Evolutionary conservation across 2,888 invertebrate genomes (phyloP).

Genomic region (Hedya salicella): DNA sequence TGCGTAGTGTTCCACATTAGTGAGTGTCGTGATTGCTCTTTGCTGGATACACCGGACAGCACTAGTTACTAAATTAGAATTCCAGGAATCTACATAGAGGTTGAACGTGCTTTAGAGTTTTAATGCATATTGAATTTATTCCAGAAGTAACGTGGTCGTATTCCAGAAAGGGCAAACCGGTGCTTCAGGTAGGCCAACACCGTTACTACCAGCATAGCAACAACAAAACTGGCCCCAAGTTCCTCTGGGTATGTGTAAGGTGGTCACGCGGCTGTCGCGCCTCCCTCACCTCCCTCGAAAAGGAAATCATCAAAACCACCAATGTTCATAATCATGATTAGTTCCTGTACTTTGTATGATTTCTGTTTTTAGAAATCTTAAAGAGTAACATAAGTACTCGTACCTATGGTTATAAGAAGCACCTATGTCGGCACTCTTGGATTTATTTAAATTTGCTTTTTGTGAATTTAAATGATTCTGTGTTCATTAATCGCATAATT

Average conservation of each 20-base stretch:
- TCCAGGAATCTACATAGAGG: no score
- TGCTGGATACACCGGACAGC: no score
- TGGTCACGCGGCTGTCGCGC: slow-evolving; percentile 34
- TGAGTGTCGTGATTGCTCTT: no score
- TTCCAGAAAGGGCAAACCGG: slow-evolving; percentile 42
- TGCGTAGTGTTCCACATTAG: no score
- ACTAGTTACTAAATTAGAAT: no score
- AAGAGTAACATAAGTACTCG: no score
- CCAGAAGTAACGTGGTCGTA: slow-evolving; percentile 28
- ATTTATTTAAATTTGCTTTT: no score
- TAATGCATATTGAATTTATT: not conserved
- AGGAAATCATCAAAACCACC: slow-evolving; percentile 25
- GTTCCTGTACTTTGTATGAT: not conserved
- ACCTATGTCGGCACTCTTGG: no score
- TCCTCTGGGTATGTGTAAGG: slow-evolving; percentile 35
- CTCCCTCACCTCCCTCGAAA: slow-evolving; percentile 6
- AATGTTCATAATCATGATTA: slow-evolving; percentile 24
- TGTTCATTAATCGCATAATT: no score
- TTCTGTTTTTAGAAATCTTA: no score
- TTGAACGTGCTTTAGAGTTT: not conserved
- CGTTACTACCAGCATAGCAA: slow-evolving; percentile 43
- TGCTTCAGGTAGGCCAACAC: slow-evolving; percentile 44
- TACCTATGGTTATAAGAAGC: no score
- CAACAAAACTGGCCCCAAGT: slow-evolving; percentile 23
- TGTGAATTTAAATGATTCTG: no score